phyloP scores from a whole-genome alignment of 2,113 vertebrate genomes.

The Oxygymnocypris stewartii region DNA sequence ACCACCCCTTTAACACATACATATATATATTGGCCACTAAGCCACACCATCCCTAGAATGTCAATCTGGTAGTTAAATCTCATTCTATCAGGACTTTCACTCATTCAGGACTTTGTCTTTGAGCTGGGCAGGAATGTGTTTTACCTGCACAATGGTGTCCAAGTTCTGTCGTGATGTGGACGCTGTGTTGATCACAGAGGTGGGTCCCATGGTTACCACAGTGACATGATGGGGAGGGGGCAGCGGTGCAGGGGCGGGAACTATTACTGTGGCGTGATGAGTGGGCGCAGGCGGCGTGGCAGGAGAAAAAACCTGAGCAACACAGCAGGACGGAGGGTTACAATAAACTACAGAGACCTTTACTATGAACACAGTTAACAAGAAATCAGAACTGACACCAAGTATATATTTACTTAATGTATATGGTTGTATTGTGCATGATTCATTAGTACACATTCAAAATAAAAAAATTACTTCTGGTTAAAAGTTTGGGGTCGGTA shows the following conservation, averaged over 20 bases:
- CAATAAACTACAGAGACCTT: neutral
- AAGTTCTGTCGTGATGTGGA: constrained; percentile 97
- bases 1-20: neutral
- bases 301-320: constrained; percentile 81
- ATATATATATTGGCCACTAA: neutral
- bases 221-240: constrained; percentile 90
- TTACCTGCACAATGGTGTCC: constrained; percentile 98
- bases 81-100: neutral
- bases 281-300: constrained; percentile 85
- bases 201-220: constrained; percentile 93
- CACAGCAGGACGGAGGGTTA: neutral
- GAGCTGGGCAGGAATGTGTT: constrained; percentile 18
- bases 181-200: constrained; percentile 93
- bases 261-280: constrained; percentile 95
- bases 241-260: constrained; percentile 84
- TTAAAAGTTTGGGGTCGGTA: neutral
- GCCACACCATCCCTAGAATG: neutral
- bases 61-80: neutral
- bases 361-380: neutral
- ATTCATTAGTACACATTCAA: neutral
- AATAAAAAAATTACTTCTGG: neutral
- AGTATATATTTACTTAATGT: neutral
- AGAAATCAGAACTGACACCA: neutral
- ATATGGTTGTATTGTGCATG: neutral
- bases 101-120: constrained; percentile 46